A percentile compares a stretch with the other conserved stretches of the same genome.
Evolutionary conservation across 2,888 invertebrate species (phyloP).

Genomic region (Serrognathus titanus): DNA sequence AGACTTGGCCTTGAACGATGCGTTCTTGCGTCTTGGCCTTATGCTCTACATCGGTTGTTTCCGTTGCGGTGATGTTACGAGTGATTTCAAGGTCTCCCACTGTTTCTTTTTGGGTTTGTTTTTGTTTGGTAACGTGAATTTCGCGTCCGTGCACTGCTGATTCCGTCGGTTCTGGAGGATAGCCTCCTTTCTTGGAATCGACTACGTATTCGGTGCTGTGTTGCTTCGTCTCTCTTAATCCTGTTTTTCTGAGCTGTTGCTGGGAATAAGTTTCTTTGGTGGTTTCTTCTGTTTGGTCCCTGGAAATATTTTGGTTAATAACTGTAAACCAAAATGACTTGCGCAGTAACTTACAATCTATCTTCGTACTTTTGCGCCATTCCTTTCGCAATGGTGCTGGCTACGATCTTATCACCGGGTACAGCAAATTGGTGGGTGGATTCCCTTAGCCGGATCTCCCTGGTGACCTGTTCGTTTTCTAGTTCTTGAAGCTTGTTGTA

Average conservation of each 20-base stretch:
- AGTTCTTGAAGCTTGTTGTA: constrained; percentile 77
- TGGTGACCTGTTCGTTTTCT: constrained; percentile 80
- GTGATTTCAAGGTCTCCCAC: constrained; percentile 86
- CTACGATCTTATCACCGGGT: constrained; percentile 77
- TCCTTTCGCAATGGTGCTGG: constrained; percentile 73
- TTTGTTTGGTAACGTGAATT: constrained; percentile 81
- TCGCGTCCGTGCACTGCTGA: constrained; percentile 86
- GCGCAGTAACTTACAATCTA: constrained; percentile 66
- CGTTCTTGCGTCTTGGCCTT: constrained; percentile 85
- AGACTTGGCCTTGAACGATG: constrained; percentile 77
- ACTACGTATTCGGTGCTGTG: constrained; percentile 38
- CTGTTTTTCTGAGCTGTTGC: constrained; percentile 49
- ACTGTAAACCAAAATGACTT: too few species aligned
- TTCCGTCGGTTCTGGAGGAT: constrained; percentile 72
- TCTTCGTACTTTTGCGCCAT: constrained; percentile 87
- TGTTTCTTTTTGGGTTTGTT: constrained; percentile 84
- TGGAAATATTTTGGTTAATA: constrained; percentile 35
- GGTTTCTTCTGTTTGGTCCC: constrained; percentile 58
- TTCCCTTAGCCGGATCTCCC: constrained; percentile 76
- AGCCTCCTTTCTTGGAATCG: constrained; percentile 41
- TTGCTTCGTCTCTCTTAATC: constrained; percentile 51
- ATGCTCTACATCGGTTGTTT: constrained; percentile 89
- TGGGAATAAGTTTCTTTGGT: constrained; percentile 44
- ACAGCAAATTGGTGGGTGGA: constrained; percentile 77
- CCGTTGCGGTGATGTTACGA: constrained; percentile 87